Evolutionary conservation across 2,113 vertebrate species (phyloP).

Genomic region (Tyrannus savana): DNA sequence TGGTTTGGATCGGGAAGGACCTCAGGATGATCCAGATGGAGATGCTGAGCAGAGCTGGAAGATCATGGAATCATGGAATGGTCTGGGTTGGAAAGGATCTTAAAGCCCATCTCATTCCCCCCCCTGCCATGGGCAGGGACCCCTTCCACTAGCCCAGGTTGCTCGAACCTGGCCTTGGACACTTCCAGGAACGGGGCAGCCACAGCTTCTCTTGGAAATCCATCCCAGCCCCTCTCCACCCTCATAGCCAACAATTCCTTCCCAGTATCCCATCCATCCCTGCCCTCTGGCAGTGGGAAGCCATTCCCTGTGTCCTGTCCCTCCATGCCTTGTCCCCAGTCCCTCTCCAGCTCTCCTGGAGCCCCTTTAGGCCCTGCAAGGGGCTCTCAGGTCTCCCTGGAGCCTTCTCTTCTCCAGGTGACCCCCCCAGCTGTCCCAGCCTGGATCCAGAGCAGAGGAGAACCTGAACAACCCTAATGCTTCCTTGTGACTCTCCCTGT

Average conservation of each 20-base stretch:
- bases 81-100: too few species aligned
- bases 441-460: neutral
- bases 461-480: neutral
- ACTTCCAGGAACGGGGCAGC: neutral
- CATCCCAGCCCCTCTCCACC: neutral
- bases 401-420: fast-evolving
- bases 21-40: too few species aligned
- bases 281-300: neutral
- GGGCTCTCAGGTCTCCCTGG: neutral
- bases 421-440: neutral
- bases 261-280: neutral
- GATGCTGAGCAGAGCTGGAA: too few species aligned
- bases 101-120: too few species aligned
- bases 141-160: neutral
- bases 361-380: neutral
- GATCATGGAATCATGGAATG: too few species aligned
- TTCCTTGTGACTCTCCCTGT: neutral
- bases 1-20: neutral
- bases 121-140: neutral
- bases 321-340: neutral
- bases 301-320: neutral
- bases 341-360: neutral
- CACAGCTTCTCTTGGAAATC: neutral
- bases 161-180: neutral
- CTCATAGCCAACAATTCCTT: neutral